Evolutionary conservation across 1,140 invertebrate genomes (phyloP).

Genomic region (Vollenhovia emeryi): DNA sequence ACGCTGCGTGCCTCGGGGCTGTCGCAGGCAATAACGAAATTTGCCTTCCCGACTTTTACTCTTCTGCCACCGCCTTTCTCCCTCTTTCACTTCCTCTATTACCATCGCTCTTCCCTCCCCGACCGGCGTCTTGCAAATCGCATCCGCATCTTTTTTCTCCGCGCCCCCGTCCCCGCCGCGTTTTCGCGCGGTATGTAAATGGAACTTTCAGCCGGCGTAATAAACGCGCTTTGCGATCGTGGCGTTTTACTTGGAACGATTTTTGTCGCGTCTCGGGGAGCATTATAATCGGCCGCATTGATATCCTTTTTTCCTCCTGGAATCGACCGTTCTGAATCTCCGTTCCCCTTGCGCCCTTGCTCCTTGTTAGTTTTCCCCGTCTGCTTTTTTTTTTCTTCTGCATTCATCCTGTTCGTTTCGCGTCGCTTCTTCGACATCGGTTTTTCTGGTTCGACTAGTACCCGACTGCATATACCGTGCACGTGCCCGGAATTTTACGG

Average conservation of each 20-base stretch:
- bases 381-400: conserved; percentile 43
- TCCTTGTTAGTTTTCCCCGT: not conserved
- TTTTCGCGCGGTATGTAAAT: conserved; percentile 70
- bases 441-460: conserved; percentile 53
- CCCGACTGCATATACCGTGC: conserved; percentile 54
- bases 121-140: conserved; percentile 57
- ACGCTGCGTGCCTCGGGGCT: conserved; percentile 56
- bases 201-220: conserved; percentile 68
- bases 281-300: conserved; percentile 73
- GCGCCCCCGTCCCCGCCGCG: not conserved
- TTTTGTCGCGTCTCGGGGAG: conserved; percentile 44
- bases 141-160: conserved; percentile 53
- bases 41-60: conserved; percentile 65
- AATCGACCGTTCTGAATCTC: conserved; percentile 41
- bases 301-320: conserved; percentile 60
- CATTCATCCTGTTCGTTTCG: conserved; percentile 45
- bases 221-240: conserved; percentile 72
- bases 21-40: conserved; percentile 69
- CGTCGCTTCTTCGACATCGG: conserved; percentile 52
- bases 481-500: conserved; percentile 70
- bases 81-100: conserved; percentile 43
- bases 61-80: conserved; percentile 14
- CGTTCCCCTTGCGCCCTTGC: not conserved
- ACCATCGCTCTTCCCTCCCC: conserved; percentile 55
- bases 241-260: conserved; percentile 52